These are phyloP conservation scores for Knipowitschia caucasica DNA, from an alignment of 2,797 vertebrate species.

Conservation along the genomic window DNA sequence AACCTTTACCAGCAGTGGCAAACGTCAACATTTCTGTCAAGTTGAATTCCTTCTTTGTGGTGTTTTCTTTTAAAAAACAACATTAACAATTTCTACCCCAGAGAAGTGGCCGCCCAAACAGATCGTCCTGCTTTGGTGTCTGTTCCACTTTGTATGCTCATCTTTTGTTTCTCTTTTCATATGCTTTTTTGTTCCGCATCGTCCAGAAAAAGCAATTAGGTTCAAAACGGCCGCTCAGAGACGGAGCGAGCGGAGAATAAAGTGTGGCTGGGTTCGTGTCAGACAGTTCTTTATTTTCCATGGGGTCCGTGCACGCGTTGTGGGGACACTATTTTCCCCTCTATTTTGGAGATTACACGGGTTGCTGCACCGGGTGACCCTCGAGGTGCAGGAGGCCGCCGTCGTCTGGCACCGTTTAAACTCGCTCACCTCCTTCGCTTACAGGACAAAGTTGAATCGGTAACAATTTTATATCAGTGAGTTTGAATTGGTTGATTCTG, in stretches of 20 bases:
- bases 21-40: not conserved
- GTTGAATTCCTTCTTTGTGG: not conserved
- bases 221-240: slow-evolving; percentile 65
- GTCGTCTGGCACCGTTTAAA: slow-evolving; percentile 75
- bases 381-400: slow-evolving; percentile 75
- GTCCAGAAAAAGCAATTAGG: slow-evolving; percentile 62
- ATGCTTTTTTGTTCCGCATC: slow-evolving; percentile 42
- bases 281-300: slow-evolving; percentile 63
- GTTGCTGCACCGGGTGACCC: slow-evolving; percentile 83
- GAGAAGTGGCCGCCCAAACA: slow-evolving; percentile 27
- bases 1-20: not conserved
- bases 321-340: slow-evolving; percentile 61
- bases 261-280: slow-evolving; percentile 62
- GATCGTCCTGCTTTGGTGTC: slow-evolving; percentile 31
- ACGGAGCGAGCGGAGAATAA: slow-evolving; percentile 59
- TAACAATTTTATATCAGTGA: slow-evolving; percentile 49
- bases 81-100: not conserved
- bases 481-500: slow-evolving; percentile 48
- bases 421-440: slow-evolving; percentile 66
- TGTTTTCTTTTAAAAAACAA: not conserved
- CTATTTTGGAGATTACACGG: slow-evolving; percentile 85
- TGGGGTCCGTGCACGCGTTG: slow-evolving; percentile 62
- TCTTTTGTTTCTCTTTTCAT: slow-evolving; percentile 34
- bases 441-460: slow-evolving; percentile 53
- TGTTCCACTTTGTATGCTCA: slow-evolving; percentile 50